Evolutionary conservation across 1,140 invertebrate species (phyloP), one percentile per base, ranked within the genome.

Genomic region (Armadillidium nasatum): DNA sequence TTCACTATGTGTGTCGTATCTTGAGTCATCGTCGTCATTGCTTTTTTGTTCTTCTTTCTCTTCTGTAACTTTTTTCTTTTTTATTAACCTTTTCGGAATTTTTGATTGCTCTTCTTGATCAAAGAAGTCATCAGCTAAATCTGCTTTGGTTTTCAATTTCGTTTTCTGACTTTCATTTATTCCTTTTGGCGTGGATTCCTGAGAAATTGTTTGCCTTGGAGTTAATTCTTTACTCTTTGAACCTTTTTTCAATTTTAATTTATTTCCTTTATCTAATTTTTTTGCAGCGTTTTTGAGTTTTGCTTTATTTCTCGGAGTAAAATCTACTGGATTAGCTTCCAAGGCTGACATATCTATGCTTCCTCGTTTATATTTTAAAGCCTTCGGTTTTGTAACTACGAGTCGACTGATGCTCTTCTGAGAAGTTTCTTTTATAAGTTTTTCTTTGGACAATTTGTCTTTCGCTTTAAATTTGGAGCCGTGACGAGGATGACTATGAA

Each of bases 401-500:
- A 84, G 84, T 43, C 83, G 83, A 44, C 83, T 60, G 10, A 78
- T 21, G 21, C 68, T 19, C 46, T 15, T 72, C 11, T 60, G 19
- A 7, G 50, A 19, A 3, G 50, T 4, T 1, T 60, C 50, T 60
- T 60, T 60, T 1, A 2, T 60, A 19, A 15, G 11, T 19, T 19
- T 60, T 15, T 60, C 50, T 60, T 60, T 60, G 19, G 50, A 60
- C 19, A 60, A 19, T 60, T 68, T 70, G 7, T 67, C 78, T 73
- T 75, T 67, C 45, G 68, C 33, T 73, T 79, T 60, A 69, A 67
- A 79, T 72, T 76, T 75, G 9, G 50, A 68, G 70, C 75, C 74
- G 71, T 81, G 83, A 22, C 83, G 84, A 9, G 87, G 88, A 82
- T 89, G 88, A 82, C 88, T 89, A 81, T 89, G 88, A 66, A 89